Percentiles rank a stretch among this genome's conserved stretches.
These are phyloP conservation scores for Sinotaia quadrata DNA, from an alignment of 2,888 invertebrate species.

Conservation along the genomic window DNA sequence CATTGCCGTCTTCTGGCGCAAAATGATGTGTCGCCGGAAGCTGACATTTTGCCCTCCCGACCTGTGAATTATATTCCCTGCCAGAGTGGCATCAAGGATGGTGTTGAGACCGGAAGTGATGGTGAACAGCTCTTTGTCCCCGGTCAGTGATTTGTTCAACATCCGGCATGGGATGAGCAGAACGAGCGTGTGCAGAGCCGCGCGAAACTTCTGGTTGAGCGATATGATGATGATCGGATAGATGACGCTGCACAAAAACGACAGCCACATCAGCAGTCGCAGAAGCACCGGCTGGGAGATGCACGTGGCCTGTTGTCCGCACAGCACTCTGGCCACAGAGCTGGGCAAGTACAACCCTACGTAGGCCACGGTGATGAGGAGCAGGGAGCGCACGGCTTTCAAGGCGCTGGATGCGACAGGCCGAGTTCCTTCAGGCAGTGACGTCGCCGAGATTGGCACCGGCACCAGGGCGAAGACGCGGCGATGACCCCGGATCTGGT, in stretches of 20 bases:
- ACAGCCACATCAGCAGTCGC: conserved; percentile 42
- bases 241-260: conserved; percentile 45
- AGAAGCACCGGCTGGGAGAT: conserved; percentile 20
- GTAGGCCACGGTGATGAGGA: conserved; percentile 44
- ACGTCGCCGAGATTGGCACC: conserved; percentile 38
- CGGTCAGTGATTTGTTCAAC: not conserved
- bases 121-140: conserved; percentile 40
- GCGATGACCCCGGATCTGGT: conserved; percentile 48
- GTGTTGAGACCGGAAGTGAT: conserved; percentile 49
- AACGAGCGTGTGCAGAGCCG: conserved; percentile 38
- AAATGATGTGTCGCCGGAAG: conserved; percentile 10
- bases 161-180: conserved; percentile 28
- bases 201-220: conserved; percentile 50
- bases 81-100: conserved; percentile 45
- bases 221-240: conserved; percentile 52
- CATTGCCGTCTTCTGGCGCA: not conserved
- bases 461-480: conserved; percentile 52
- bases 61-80: conserved; percentile 34
- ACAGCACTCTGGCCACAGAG: conserved; percentile 39
- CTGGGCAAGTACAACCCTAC: conserved; percentile 45
- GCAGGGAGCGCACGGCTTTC: conserved; percentile 51
- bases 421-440: conserved; percentile 20
- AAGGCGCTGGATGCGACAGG: conserved; percentile 42
- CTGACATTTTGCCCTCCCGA: conserved; percentile 3
- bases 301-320: conserved; percentile 9